Evolutionary conservation across 2,113 vertebrate species (phyloP).

Genomic region (rat (Rattus norvegicus)): GRCr8 NC_086020.1:77165001-77165500

Average conservation of each 20-base stretch:
- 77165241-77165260: neutral
- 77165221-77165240: neutral
- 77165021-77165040: neutral
- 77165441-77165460: neutral
- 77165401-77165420: neutral
- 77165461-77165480: neutral
- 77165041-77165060: neutral
- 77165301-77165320: neutral
- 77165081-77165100: neutral
- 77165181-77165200: neutral
- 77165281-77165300: neutral
- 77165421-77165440: neutral
- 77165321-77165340: neutral
- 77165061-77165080: neutral
- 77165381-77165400: neutral
- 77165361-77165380: neutral
- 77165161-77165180: neutral
- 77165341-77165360: neutral
- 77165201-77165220: neutral
- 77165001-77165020: neutral
- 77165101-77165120: neutral
- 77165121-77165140: neutral
- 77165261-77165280: neutral
- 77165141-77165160: conserved; percentile 5
- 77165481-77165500: neutral